These are phyloP conservation scores for Parthenolecanium corni DNA, from an alignment of 2,888 invertebrate genomes.

Conservation along the genomic window DNA sequence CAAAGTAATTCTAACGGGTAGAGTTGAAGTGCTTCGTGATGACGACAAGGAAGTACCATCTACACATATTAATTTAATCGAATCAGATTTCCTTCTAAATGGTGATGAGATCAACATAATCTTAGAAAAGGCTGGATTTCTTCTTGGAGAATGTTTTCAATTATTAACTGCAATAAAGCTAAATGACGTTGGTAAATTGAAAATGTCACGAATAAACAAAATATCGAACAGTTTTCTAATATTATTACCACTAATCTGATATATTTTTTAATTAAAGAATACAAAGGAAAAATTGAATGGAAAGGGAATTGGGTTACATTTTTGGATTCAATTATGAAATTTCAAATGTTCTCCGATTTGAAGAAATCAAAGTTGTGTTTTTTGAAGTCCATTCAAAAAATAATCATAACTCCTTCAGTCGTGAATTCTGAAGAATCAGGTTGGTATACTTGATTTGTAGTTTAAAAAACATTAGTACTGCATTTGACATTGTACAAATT, in stretches of 20 bases:
- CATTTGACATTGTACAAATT: not conserved
- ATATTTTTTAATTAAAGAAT: not conserved
- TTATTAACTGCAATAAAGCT: too few relatives aligned
- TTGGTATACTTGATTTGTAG: not conserved
- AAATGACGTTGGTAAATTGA: too few relatives aligned
- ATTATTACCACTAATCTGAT: too few relatives aligned
- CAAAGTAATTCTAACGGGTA: constrained; percentile 57
- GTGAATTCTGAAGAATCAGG: not conserved
- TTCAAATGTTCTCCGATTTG: constrained; percentile 10
- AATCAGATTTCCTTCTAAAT: not conserved
- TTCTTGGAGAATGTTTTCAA: not conserved
- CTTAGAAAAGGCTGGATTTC: constrained; percentile 3
- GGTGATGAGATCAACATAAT: constrained; percentile 10
- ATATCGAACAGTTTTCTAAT: too few relatives aligned
- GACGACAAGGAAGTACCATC: constrained; percentile 45
- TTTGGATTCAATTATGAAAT: constrained; percentile 60
- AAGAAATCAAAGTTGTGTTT: too few relatives aligned
- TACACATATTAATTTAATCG: constrained; percentile 37
- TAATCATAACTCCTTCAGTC: not conserved
- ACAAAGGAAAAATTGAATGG: constrained; percentile 50
- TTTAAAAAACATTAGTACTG: not conserved
- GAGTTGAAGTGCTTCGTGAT: constrained; percentile 47
- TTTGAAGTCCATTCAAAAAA: not conserved
- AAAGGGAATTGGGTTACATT: constrained; percentile 75
- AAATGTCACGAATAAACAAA: too few relatives aligned